phyloP scores from a whole-genome alignment of 2,797 vertebrate genomes.

The Psittacula derbiana region DNA sequence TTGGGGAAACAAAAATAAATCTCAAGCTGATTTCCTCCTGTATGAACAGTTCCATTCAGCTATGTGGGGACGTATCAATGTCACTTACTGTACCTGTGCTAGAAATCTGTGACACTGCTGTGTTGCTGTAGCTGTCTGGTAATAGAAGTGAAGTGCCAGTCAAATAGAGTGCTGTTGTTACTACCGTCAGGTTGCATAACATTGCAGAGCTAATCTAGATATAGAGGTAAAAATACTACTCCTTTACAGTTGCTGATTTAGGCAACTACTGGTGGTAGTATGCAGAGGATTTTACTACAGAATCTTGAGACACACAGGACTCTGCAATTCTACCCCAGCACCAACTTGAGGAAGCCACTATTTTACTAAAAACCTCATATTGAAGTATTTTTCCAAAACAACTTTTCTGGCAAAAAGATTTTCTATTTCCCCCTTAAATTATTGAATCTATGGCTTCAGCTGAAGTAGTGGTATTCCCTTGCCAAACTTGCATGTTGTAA shows the following conservation, averaged over 20 bases:
- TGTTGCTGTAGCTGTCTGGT: not conserved
- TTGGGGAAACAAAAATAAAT: fast-evolving
- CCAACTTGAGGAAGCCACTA: not conserved
- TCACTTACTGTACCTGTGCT: not conserved
- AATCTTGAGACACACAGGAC: not conserved
- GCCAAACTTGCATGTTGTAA: not conserved
- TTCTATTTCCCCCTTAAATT: not conserved
- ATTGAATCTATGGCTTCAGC: not conserved
- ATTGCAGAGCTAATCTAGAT: not conserved
- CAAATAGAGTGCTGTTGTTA: not conserved
- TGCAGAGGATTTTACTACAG: not conserved
- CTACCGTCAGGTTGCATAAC: not conserved
- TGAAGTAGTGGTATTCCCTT: not conserved
- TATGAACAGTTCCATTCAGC: not conserved
- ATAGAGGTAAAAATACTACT: not conserved
- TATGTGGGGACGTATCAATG: fast-evolving
- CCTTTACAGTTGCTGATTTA: not conserved
- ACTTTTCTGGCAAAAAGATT: not conserved
- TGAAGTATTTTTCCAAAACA: not conserved
- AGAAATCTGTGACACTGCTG: not conserved
- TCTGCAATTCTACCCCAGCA: not conserved
- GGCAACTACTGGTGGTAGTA: not conserved
- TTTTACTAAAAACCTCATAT: not conserved
- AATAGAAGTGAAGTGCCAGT: not conserved
- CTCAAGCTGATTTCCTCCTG: not conserved